Conservation (phyloP, 2,797 vertebrate genomes). For the Kryptolebias ocellatus region DNA sequence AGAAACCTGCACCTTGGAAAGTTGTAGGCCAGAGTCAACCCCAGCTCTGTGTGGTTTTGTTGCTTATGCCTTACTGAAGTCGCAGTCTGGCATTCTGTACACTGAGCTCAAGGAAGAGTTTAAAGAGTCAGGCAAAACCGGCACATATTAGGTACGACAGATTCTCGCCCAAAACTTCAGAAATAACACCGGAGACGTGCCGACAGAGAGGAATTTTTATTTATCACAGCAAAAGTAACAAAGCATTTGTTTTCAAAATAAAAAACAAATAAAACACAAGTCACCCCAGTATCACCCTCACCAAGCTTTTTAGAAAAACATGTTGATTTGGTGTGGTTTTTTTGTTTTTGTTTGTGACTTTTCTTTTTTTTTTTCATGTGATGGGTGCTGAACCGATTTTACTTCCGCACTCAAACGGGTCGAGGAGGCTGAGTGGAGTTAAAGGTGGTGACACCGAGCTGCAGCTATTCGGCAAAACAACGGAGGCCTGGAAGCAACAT, state of each 20-base stretch:
- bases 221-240: slow-evolving; percentile 83
- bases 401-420: slow-evolving; percentile 42
- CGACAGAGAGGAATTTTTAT: slow-evolving; percentile 81
- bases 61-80: slow-evolving; percentile 23
- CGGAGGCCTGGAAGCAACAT: slow-evolving; percentile 33
- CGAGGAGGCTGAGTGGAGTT: slow-evolving; percentile 27
- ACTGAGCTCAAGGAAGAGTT: neutral
- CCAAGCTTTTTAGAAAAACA: slow-evolving; percentile 60
- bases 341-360: slow-evolving; percentile 41
- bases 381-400: slow-evolving; percentile 30
- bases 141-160: too few relatives aligned
- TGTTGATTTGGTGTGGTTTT: slow-evolving; percentile 52
- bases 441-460: slow-evolving; percentile 54
- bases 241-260: slow-evolving; percentile 76
- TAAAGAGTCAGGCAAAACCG: neutral
- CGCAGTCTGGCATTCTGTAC: slow-evolving; percentile 18
- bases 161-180: neutral
- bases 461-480: slow-evolving; percentile 56
- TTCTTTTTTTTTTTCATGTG: slow-evolving; percentile 30
- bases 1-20: slow-evolving; percentile 39
- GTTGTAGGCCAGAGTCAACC: slow-evolving; percentile 51
- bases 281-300: slow-evolving; percentile 58
- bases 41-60: slow-evolving; percentile 49
- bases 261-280: slow-evolving; percentile 61
- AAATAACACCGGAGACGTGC: neutral